These are phyloP conservation scores for Melanotaenia boesemani DNA, from an alignment of 2,797 vertebrate species.

Conservation along the genomic window DNA sequence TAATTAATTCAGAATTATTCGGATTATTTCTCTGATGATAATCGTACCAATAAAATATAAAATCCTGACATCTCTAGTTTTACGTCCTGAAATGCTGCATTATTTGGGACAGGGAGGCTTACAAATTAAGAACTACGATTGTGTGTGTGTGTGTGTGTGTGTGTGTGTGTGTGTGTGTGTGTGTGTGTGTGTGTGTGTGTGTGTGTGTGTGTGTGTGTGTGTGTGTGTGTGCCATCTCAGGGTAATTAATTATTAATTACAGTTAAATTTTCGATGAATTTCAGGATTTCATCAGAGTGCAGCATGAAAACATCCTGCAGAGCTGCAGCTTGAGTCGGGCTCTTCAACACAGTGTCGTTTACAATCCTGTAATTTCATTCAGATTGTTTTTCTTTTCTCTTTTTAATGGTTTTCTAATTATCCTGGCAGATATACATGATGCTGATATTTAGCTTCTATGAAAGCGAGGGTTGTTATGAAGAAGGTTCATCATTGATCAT, in stretches of 20 bases:
- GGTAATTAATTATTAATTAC: slow-evolving; percentile 21
- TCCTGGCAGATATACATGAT: background rate
- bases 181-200: slow-evolving; percentile 3
- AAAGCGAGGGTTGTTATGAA: no score
- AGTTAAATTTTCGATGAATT: slow-evolving; percentile 12
- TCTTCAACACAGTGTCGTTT: background rate
- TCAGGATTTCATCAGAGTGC: background rate
- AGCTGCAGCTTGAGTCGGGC: background rate
- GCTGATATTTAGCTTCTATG: background rate
- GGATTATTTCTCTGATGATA: no score
- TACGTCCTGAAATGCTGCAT: no score
- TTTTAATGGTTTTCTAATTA: background rate
- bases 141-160: slow-evolving; percentile 4
- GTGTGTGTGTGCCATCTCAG: background rate
- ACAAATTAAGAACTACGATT: no score
- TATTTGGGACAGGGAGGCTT: no score
- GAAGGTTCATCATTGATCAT: no score
- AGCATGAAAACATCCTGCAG: slow-evolving; percentile 4
- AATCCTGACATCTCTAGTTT: no score
- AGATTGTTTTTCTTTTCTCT: background rate
- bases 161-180: no score
- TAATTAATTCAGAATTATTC: no score
- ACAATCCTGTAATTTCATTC: background rate
- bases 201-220: no score
- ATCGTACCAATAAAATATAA: no score